Evolutionary conservation across 2,888 invertebrate genomes (phyloP).

Genomic region (Mantis religiosa): DNA sequence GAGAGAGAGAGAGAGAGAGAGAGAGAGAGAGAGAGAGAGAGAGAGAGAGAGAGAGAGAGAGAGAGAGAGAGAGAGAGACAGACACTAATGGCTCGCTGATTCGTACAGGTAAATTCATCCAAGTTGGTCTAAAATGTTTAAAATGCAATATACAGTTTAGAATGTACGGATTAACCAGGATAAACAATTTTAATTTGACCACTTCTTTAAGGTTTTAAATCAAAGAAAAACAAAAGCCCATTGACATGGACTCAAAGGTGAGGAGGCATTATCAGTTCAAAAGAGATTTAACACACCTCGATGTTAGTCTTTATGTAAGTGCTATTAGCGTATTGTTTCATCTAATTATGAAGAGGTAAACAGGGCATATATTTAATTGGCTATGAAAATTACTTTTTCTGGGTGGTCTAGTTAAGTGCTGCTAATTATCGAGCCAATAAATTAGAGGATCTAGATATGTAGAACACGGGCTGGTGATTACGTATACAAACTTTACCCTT

Average conservation of each 20-base stretch:
- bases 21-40: too few relatives aligned
- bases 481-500: neutral
- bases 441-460: neutral
- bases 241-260: neutral
- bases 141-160: too few relatives aligned
- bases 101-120: too few relatives aligned
- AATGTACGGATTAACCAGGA: too few relatives aligned
- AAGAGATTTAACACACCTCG: neutral
- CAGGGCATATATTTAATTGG: neutral
- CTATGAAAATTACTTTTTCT: neutral
- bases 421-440: neutral
- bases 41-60: too few relatives aligned
- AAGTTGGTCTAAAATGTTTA: too few relatives aligned
- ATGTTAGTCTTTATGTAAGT: neutral
- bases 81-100: too few relatives aligned
- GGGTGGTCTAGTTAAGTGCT: slow-evolving; percentile 5
- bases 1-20: too few relatives aligned
- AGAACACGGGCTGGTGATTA: neutral
- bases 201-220: too few relatives aligned
- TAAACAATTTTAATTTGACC: too few relatives aligned
- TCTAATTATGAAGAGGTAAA: neutral
- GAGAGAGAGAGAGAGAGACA: too few relatives aligned
- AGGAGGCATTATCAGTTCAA: neutral
- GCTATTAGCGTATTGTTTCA: neutral
- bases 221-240: neutral